These are phyloP conservation scores for Halotydeus destructor DNA, from an alignment of 1,140 invertebrate species.

Conservation along the genomic window DNA sequence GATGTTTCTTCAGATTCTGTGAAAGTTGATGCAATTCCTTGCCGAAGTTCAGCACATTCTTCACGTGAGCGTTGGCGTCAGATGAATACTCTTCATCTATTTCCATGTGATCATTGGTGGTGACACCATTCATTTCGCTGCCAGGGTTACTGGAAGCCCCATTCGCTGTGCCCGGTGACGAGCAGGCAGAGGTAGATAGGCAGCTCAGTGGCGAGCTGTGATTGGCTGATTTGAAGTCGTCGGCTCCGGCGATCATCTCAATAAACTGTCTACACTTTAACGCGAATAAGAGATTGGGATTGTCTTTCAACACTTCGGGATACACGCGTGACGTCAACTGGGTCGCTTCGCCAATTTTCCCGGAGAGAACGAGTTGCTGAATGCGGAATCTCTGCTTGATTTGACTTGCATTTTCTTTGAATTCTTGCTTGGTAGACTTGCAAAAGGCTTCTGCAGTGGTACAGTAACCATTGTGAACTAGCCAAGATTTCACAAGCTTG, in stretches of 20 bases:
- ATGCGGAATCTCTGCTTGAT: slow-evolving; percentile 95
- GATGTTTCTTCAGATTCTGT: slow-evolving; percentile 53
- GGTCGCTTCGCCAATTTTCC: slow-evolving; percentile 84
- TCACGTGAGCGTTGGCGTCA: slow-evolving; percentile 4
- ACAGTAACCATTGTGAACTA: slow-evolving; percentile 93
- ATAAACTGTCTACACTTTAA: slow-evolving; percentile 94
- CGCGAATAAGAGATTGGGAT: slow-evolving; percentile 74
- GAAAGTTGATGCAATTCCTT: slow-evolving; percentile 77
- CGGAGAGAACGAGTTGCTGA: slow-evolving; percentile 69
- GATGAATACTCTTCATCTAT: slow-evolving; percentile 2
- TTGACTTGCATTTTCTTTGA: slow-evolving; percentile 76
- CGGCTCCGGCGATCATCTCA: slow-evolving; percentile 42
- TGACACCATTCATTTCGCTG: slow-evolving; percentile 12
- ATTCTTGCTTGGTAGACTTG: slow-evolving; percentile 62
- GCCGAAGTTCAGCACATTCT: slow-evolving; percentile 74
- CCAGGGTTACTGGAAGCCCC: no score
- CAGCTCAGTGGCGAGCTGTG: not conserved
- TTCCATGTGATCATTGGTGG: slow-evolving; percentile 8
- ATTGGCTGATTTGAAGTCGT: slow-evolving; percentile 13
- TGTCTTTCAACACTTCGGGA: slow-evolving; percentile 67
- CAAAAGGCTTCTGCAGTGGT: slow-evolving; percentile 90
- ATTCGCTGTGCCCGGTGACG: slow-evolving; percentile 1
- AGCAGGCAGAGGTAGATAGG: not conserved
- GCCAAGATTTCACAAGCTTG: slow-evolving; percentile 89
- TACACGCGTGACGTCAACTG: slow-evolving; percentile 66